Conservation (phyloP, 1,140 invertebrate genomes). For the Dendrolimus kikuchii region DNA sequence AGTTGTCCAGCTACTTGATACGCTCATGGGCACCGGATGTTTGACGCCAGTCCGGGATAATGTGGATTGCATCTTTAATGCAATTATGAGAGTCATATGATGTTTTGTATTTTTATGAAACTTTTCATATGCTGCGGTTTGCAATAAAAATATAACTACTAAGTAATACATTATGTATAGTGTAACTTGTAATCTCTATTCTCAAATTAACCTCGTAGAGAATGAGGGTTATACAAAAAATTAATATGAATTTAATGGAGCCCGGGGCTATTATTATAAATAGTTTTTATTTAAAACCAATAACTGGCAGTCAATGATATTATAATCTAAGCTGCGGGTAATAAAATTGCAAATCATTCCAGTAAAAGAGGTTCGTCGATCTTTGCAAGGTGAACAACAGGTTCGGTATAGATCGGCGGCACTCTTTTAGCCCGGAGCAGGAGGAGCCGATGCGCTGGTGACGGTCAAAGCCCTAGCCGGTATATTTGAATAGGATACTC, state of each 20-base stretch:
- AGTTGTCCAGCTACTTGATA: conserved; percentile 22
- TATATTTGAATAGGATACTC: conserved; percentile 23
- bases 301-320: too few species aligned
- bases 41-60: conserved; percentile 15
- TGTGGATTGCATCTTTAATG: conserved; percentile 25
- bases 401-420: conserved; percentile 25
- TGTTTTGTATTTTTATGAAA: too few species aligned
- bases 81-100: not conserved
- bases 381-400: conserved; percentile 37
- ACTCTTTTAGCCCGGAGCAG: conserved; percentile 23
- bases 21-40: conserved; percentile 13
- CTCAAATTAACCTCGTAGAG: too few species aligned
- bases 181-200: too few species aligned
- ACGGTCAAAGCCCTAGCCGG: conserved; percentile 29
- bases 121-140: too few species aligned
- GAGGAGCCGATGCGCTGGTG: conserved; percentile 18
- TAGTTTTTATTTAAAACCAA: not conserved
- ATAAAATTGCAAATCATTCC: conserved; percentile 12
- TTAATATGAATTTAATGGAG: too few species aligned
- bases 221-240: too few species aligned
- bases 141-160: too few species aligned
- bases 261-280: too few species aligned
- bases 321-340: not conserved
- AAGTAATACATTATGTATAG: too few species aligned
- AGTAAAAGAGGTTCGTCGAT: conserved; percentile 30